Evolutionary conservation across 2,888 invertebrate species (phyloP).

Genomic region (Eupithecia vulgata): DNA sequence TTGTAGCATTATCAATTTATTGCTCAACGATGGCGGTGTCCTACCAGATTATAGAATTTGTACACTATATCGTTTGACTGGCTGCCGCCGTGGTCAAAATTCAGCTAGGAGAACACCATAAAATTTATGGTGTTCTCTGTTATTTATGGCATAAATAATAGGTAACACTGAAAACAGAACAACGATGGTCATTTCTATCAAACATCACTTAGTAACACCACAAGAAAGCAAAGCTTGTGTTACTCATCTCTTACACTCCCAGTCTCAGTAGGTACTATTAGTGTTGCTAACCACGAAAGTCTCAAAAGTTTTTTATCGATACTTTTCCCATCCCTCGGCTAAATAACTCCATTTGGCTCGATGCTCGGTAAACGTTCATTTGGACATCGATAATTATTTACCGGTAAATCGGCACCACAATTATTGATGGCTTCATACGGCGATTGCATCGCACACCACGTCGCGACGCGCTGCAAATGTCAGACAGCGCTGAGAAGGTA

Average conservation of each 20-base stretch:
- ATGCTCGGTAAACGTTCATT: conserved; percentile 62
- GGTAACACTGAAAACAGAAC: background rate
- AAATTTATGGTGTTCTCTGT: too few species aligned
- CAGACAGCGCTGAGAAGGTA: background rate
- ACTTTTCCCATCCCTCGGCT: conserved; percentile 33
- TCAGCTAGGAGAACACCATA: too few species aligned
- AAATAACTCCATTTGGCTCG: conserved; percentile 56
- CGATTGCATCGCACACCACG: conserved; percentile 23
- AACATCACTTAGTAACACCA: background rate
- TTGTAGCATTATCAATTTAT: background rate
- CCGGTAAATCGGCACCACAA: conserved; percentile 66
- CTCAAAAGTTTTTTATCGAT: conserved; percentile 7
- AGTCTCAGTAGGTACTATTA: background rate
- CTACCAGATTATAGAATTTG: too few species aligned
- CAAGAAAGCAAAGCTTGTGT: background rate
- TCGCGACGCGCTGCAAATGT: conserved; percentile 12
- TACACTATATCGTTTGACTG: too few species aligned
- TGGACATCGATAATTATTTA: conserved; percentile 70
- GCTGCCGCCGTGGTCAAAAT: too few species aligned
- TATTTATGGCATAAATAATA: too few species aligned
- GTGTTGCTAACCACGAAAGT: background rate
- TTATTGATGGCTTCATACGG: conserved; percentile 54
- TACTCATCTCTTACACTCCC: background rate
- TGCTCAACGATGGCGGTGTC: too few species aligned
- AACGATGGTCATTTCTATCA: too few species aligned